Conservation (phyloP, 2,797 vertebrate genomes). For the Lepilemur ruficaudatus region DNA sequence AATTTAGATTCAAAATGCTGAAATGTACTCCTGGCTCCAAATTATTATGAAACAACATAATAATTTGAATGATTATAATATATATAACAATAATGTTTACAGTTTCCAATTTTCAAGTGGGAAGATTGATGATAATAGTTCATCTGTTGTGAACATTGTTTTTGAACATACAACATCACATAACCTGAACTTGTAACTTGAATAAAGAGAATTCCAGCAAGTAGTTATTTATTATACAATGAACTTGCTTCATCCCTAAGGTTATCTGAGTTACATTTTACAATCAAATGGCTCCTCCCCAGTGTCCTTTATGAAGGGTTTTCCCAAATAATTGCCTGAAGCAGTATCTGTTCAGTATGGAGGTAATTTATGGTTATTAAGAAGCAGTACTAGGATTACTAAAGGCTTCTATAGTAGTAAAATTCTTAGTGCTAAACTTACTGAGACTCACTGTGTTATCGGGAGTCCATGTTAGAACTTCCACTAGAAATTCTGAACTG, state of each 20-base stretch:
- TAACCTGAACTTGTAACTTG: constrained; percentile 50
- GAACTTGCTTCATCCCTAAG: constrained; percentile 20
- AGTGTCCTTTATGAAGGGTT: neutral
- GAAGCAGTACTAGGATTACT: constrained; percentile 38
- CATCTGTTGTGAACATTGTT: constrained; percentile 56
- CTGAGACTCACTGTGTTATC: neutral
- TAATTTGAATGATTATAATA: constrained; percentile 23
- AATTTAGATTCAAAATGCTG: neutral
- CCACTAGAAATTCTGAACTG: neutral
- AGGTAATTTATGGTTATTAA: constrained; percentile 51
- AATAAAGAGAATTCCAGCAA: constrained; percentile 4
- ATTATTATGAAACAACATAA: neutral
- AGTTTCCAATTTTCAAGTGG: constrained; percentile 43
- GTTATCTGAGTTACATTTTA: constrained; percentile 66
- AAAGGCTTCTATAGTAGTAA: constrained; percentile 6
- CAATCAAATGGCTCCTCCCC: constrained; percentile 38
- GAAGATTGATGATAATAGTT: constrained; percentile 34
- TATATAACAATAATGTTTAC: neutral
- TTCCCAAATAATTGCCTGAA: constrained; percentile 45
- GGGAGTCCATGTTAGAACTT: neutral
- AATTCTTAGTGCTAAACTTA: constrained; percentile 8
- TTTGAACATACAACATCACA: constrained; percentile 43
- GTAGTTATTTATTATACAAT: neutral
- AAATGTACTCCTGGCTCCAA: neutral
- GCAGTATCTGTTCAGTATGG: constrained; percentile 29